These are phyloP conservation scores for Aplocera efformata DNA, from an alignment of 2,888 invertebrate genomes.

Conservation along the genomic window DNA sequence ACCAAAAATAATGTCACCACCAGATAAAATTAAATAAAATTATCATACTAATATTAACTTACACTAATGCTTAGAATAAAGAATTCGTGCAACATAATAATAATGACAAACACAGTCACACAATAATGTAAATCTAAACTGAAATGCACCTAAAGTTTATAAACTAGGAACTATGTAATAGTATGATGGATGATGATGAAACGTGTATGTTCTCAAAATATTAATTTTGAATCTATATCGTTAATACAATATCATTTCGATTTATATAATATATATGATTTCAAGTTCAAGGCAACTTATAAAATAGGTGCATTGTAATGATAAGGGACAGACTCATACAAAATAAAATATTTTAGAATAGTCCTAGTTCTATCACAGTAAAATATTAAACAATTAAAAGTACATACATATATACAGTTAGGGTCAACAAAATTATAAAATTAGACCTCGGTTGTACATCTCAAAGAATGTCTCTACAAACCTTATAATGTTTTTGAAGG, in stretches of 20 bases:
- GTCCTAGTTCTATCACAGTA: conserved; percentile 77
- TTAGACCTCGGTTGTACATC: too few relatives aligned
- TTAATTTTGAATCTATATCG: background rate
- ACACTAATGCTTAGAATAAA: conserved; percentile 10
- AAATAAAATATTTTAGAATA: conserved; percentile 36
- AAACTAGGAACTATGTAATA: conserved; percentile 62
- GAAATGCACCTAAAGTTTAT: conserved; percentile 70
- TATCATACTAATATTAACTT: conserved; percentile 2
- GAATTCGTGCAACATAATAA: conserved; percentile 35
- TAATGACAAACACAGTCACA: conserved; percentile 36
- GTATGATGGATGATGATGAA: conserved; percentile 3
- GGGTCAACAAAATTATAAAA: background rate
- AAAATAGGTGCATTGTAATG: conserved; percentile 4
- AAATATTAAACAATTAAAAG: conserved; percentile 60
- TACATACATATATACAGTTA: conserved; percentile 12
- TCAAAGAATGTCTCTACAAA: too few relatives aligned
- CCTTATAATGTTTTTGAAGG: too few relatives aligned
- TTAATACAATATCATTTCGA: background rate
- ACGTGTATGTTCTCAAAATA: too few relatives aligned
- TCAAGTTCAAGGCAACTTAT: background rate
- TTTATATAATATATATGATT: background rate
- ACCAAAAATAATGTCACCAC: conserved; percentile 3
- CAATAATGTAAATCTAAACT: conserved; percentile 37
- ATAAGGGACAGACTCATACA: conserved; percentile 10
- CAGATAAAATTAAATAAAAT: conserved; percentile 1